Conservation (phyloP, 1,140 invertebrate species). For the Drosophila hydei region DNA sequence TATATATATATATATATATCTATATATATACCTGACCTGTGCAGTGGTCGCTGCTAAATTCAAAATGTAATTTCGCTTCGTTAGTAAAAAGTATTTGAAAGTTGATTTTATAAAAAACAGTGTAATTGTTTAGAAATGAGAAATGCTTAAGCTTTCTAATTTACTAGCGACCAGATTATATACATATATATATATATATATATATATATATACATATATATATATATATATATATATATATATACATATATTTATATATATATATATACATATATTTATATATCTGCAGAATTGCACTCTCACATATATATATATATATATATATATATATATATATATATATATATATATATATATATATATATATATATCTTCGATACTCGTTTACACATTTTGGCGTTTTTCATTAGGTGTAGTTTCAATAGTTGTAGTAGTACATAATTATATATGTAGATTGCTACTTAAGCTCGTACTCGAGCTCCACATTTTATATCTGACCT, state of each 20-base stretch:
- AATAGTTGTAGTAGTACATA: slow-evolving; percentile 24
- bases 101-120: too few species aligned
- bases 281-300: background rate
- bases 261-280: background rate
- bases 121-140: too few species aligned
- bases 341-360: background rate
- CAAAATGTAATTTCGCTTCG: background rate
- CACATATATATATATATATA: background rate
- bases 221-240: background rate
- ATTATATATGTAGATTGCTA: slow-evolving; percentile 8
- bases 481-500: slow-evolving; percentile 12
- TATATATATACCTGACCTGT: background rate
- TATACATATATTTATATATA: slow-evolving; percentile 1
- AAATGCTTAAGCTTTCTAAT: background rate
- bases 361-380: slow-evolving; percentile 10
- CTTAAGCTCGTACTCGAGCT: slow-evolving; percentile 10
- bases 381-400: slow-evolving; percentile 26
- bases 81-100: too few species aligned
- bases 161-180: slow-evolving; percentile 1
- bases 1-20: background rate
- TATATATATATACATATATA: background rate
- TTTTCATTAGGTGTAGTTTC: slow-evolving; percentile 32
- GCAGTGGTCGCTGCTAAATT: background rate
- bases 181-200: background rate
- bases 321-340: background rate